Percentiles rank a stretch among this genome's conserved stretches.
Conservation (phyloP, 2,797 vertebrate genomes). For the Danionella dracula region DNA sequence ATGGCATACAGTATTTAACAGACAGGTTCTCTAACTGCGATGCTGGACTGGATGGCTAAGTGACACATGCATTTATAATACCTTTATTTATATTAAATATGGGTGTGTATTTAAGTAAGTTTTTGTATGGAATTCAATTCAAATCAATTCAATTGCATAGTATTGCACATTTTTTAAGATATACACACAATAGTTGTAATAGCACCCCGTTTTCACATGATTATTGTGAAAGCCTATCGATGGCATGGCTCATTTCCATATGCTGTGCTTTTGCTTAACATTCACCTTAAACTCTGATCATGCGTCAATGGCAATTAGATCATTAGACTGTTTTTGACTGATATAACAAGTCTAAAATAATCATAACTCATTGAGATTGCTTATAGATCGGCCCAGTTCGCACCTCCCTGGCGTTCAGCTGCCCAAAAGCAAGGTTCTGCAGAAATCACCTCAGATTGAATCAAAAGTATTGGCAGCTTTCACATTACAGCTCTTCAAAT, state of each 20-base stretch:
- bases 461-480: constrained; percentile 73
- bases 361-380: constrained; percentile 47
- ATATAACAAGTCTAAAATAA: constrained; percentile 24
- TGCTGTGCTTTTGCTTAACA: constrained; percentile 28
- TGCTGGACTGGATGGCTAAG: no score
- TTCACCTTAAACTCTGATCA: constrained; percentile 33
- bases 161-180: no score
- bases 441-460: constrained; percentile 53
- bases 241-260: constrained; percentile 1
- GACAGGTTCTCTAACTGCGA: no score
- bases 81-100: no score
- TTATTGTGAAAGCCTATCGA: constrained; percentile 7
- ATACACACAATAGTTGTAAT: no score
- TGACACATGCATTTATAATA: no score
- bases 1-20: no score
- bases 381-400: constrained; percentile 35
- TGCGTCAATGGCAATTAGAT: constrained; percentile 43
- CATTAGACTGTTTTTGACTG: constrained; percentile 34
- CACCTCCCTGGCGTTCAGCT: constrained; percentile 25
- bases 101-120: no score
- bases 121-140: no score
- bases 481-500: constrained; percentile 70
- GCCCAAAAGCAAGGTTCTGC: constrained; percentile 38
- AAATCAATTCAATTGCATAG: no score
- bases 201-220: background rate